Base-by-base conservation (phyloP, 2,888 invertebrate species). In the Lycia hirtaria region DNA sequence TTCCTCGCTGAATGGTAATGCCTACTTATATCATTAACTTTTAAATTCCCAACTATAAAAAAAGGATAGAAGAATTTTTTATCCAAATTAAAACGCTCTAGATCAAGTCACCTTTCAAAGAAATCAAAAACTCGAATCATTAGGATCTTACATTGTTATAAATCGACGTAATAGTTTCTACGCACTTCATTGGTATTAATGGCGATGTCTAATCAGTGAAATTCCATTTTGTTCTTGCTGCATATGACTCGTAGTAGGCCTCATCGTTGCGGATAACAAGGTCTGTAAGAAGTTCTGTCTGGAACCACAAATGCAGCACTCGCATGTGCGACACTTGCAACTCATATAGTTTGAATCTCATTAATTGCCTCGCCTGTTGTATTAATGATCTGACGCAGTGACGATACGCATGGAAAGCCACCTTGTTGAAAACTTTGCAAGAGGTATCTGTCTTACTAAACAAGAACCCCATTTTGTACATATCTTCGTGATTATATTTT, bases 351-450 rank as follows among this genome's bases (percentile, higher is more conserved):
- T 17, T 28, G 12, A 26, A 41, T 26, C 26, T 26, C 15, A 17
- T 3, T n/a, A 12, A 12, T 1, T 5, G 1, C 1, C 1, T 2
- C 9, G 0, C 1, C 0, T 1, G 1, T 2, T 2, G 0, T 14
- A 9, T 12, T 0, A 17, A 1, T 26, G 28, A 0, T 26, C 26
- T 41, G n/a, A 26, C 17, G 15, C 41, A 41, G 0, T 7, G 15
- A 5, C 41, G 41, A 41, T 28, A 41, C 6, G 26, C 41, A 12
- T 41, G 41, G 5, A 41, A 17, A 5, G 41, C 15, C 15, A 41
- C 26, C 41, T 41, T 41, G 15, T 41, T 28, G 17, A 41, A 41
- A 26, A 41, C 17, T 28, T 41, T 41, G 41, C 41, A 41, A 15
- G 26, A 26, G 17, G 15, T 41, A 14, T 41, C 41, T 17, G 41